These are phyloP conservation scores for Macrotis lagotis DNA, from an alignment of 2,113 vertebrate genomes.

Conservation along the genomic window DNA sequence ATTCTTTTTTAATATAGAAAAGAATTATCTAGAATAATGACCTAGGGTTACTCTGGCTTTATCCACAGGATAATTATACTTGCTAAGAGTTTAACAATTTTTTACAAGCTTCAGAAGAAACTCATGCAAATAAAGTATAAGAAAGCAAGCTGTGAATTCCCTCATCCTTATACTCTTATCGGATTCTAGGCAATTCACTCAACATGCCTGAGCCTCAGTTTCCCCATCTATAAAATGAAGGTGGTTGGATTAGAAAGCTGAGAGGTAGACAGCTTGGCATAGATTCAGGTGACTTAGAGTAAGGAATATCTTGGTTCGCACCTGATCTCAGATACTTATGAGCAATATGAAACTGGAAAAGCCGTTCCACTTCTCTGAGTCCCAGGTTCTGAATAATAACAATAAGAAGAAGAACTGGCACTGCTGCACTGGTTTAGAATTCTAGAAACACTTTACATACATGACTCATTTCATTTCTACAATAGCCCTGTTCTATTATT, in stretches of 20 bases:
- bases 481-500: background rate
- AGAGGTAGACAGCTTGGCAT: background rate
- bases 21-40: rapidly evolving
- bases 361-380: background rate
- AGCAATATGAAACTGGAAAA: background rate
- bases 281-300: background rate
- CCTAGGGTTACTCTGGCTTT: rapidly evolving
- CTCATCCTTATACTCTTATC: background rate
- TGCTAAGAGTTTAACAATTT: background rate
- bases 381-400: background rate
- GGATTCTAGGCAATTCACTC: background rate
- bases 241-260: background rate
- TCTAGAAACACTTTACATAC: background rate
- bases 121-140: rapidly evolving
- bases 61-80: background rate
- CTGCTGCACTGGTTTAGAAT: background rate
- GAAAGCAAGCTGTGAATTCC: background rate
- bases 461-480: background rate
- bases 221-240: background rate
- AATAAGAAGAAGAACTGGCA: background rate
- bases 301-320: background rate
- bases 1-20: background rate
- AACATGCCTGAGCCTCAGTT: background rate
- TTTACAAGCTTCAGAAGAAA: background rate
- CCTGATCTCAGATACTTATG: background rate